A percentile compares a stretch with the other conserved stretches of the same genome.
These are phyloP conservation scores for Sinodicranocentrus sp. DNA, from an alignment of 2,888 invertebrate genomes.

Conservation along the genomic window DNA sequence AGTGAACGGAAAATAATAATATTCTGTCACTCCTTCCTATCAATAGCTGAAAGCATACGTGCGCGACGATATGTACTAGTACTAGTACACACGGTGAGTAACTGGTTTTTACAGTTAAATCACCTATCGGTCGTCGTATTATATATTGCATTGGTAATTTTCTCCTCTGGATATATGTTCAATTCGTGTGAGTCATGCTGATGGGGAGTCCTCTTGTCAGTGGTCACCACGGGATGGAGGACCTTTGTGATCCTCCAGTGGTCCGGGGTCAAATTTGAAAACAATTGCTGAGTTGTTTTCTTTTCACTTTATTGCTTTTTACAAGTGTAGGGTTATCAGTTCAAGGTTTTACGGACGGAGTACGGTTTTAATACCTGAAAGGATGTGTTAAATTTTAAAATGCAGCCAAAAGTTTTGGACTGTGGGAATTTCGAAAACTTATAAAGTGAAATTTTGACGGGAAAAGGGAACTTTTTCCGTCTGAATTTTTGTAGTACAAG, in stretches of 20 bases:
- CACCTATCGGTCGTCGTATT: background rate
- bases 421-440: background rate
- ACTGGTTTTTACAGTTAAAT: slow-evolving; percentile 26
- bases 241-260: slow-evolving; percentile 60
- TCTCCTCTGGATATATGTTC: slow-evolving; percentile 3
- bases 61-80: background rate
- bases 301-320: too few relatives aligned
- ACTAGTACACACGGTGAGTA: background rate
- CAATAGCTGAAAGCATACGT: slow-evolving; percentile 6
- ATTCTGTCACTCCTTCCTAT: slow-evolving; percentile 7
- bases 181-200: slow-evolving; percentile 45
- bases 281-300: background rate
- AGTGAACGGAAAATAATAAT: slow-evolving; percentile 27
- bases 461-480: slow-evolving; percentile 24
- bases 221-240: slow-evolving; percentile 59
- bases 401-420: background rate
- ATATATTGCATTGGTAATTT: background rate
- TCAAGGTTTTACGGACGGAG: slow-evolving; percentile 47
- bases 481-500: slow-evolving; percentile 42
- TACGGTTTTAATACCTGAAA: too few relatives aligned
- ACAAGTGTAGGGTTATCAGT: slow-evolving; percentile 18
- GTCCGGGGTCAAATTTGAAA: slow-evolving; percentile 28
- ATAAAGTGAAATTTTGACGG: background rate
- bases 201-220: slow-evolving; percentile 49
- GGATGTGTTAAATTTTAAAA: background rate